Percentiles rank a stretch among this genome's conserved stretches.
These are phyloP conservation scores for Oophaga pumilio DNA, from an alignment of 2,113 vertebrate species.

Conservation along the genomic window DNA sequence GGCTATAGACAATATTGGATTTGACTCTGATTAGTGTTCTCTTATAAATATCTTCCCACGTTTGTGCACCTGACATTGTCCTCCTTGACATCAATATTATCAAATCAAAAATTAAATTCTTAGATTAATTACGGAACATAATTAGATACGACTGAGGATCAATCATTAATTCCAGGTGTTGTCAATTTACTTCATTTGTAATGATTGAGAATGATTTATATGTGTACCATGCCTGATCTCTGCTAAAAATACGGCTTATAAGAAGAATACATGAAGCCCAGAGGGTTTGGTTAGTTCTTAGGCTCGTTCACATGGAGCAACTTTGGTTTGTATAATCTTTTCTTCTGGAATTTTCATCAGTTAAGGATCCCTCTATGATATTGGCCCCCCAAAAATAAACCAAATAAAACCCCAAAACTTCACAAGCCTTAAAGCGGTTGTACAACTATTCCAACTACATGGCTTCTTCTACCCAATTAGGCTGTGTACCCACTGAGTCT, in stretches of 20 bases:
- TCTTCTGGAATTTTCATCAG: too few relatives aligned
- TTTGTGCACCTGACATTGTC: neutral
- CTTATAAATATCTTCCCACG: neutral
- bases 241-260: neutral
- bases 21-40: too few relatives aligned
- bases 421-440: too few relatives aligned
- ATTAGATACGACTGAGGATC: slow-evolving; percentile 1
- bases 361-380: too few relatives aligned
- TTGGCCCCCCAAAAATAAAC: too few relatives aligned
- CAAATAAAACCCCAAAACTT: too few relatives aligned
- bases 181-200: neutral
- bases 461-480: too few relatives aligned
- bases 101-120: neutral
- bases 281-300: neutral
- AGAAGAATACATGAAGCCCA: neutral
- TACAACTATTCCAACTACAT: too few relatives aligned
- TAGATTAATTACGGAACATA: neutral
- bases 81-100: neutral
- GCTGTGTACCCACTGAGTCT: too few relatives aligned
- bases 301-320: neutral
- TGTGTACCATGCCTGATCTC: neutral
- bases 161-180: neutral
- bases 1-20: too few relatives aligned
- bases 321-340: neutral
- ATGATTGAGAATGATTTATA: neutral